Evolutionary conservation across 2,113 vertebrate genomes (phyloP), one percentile per base, ranked within the genome.

Genomic region (Rutilus rutilus): DNA sequence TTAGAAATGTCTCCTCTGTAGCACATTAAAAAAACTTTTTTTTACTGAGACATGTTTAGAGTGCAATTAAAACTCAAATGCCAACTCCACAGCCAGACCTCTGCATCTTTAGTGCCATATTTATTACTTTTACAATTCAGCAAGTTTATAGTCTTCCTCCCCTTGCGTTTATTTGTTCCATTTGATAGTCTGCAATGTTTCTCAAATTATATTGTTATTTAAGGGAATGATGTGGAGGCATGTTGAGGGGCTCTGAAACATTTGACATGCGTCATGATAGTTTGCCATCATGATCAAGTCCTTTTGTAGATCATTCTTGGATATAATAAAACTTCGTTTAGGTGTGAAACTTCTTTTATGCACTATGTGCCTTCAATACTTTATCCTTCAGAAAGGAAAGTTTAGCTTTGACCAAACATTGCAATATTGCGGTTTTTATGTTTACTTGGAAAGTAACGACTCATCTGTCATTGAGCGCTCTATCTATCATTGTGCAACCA

Each of bases 381-480:
- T 80, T 62, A 15, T 64, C 6, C 39, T 45, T 27, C 14, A 45
- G 23, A 36, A 59, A 60, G 19, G 3, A 59, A 60, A 60, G 21
- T 73, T 83, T 39, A 57, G 60, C 75, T 90, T 86, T 87, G 73
- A 39, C 83, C 85, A 59, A 89, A 62, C 84, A 86, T 88, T 83
- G 87, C 64, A 27, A n/a, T 83, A 11, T 62, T 60, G 25, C 19
- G 25, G 67, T 45, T 39, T 36, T 57, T 6, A 27, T 89, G 82
- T 84, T 77, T 85, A 36, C 19, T 52, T 77, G 42, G 25, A 45
- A 60, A 76, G 19, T 64, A 62, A 77, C 7, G 39, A 52, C 60
- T 25, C n/a, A 23, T 30, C 73, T 52, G 25, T 50, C 30, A n/a
- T 78, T 39, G 42, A 74, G 71, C 17, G 4, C 67, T 60, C 52